Base-by-base conservation (phyloP, 2,888 invertebrate genomes). In the Habrosyne pyritoides region DNA sequence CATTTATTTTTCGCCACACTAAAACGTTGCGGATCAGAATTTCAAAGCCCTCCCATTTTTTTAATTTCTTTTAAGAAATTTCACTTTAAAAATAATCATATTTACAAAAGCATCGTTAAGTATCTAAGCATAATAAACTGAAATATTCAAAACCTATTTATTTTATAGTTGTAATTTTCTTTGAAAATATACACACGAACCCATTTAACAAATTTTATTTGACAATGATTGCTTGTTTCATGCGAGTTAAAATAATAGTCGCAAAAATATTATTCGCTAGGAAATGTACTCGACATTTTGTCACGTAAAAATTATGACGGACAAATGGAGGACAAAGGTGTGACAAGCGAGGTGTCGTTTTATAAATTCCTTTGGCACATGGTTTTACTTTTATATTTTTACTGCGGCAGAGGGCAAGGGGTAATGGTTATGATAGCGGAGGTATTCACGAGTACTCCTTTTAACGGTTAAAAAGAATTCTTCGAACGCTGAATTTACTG, bases 401-500 rank as follows among this genome's bases (percentile, higher is more conserved):
- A 69, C 67, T 63, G 64, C 64, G 62, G 63, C 66, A 63, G 58
- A 53, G 60, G 63, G 65, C 59, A 52, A 55, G 53, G 52, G 56
- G 60, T 59, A 64, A 66, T 66, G 67, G 66, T 68, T 68, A 68
- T 69, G 64, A 77, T 82, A 79, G 80, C 76, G 71, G 64, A 74
- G 73, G 76, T 73, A 81, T 84, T 83, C 78, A 73, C 76, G 75
- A 71, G 69, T 64, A 68, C 61, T 70, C 73, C 69, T 78, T 77
- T 84, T 84, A 82, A 79, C 68, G 77, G 72, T 61, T 66, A 75
- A 76, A 81, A 80, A 81, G 75, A 82, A 77, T 78, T 80, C 76
- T 73, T 71, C 66, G 69, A 70, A 73, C 71, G 79, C 74, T 81
- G 79, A 80, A 69, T 83, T 81, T 74, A 81, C 72, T 75, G 77